Conservation (phyloP, 1,140 invertebrate genomes). For the Anoplolepis gracilipes region DNA sequence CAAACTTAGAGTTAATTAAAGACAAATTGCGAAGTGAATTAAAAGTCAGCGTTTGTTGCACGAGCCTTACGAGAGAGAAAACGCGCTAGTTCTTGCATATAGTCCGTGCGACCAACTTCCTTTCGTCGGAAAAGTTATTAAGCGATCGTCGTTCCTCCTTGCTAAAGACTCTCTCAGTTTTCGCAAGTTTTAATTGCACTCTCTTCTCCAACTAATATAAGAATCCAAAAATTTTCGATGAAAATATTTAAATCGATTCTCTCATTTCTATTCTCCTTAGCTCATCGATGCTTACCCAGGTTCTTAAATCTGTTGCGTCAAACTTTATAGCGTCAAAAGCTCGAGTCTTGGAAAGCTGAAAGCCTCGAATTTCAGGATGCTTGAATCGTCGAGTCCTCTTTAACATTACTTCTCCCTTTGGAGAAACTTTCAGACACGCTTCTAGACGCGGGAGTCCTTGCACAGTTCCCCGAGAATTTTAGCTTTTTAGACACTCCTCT, state of each 20-base stretch:
- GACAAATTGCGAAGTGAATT: conserved; percentile 60
- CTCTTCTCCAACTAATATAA: conserved; percentile 1
- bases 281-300: neutral
- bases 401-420: conserved; percentile 43
- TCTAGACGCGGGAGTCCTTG: conserved; percentile 29
- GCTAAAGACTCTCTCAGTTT: neutral
- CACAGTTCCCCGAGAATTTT: conserved; percentile 8
- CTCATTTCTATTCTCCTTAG: neutral
- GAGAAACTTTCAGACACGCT: conserved; percentile 42
- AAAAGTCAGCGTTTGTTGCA: conserved; percentile 54
- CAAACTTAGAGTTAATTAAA: conserved; percentile 58
- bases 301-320: conserved; percentile 12
- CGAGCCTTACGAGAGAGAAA: conserved; percentile 7
- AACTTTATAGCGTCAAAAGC: conserved; percentile 26
- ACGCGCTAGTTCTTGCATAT: neutral
- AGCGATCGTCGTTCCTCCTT: conserved; percentile 27
- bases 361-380: conserved; percentile 37
- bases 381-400: conserved; percentile 42
- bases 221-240: conserved; percentile 38
- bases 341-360: conserved; percentile 26
- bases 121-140: conserved; percentile 36
- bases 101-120: conserved; percentile 17
- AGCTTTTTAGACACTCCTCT: conserved; percentile 46
- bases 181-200: conserved; percentile 57
- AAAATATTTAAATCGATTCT: conserved; percentile 53